Evolutionary conservation across 2,888 invertebrate genomes (phyloP).

Genomic region (Nephrotoma appendiculata): DNA sequence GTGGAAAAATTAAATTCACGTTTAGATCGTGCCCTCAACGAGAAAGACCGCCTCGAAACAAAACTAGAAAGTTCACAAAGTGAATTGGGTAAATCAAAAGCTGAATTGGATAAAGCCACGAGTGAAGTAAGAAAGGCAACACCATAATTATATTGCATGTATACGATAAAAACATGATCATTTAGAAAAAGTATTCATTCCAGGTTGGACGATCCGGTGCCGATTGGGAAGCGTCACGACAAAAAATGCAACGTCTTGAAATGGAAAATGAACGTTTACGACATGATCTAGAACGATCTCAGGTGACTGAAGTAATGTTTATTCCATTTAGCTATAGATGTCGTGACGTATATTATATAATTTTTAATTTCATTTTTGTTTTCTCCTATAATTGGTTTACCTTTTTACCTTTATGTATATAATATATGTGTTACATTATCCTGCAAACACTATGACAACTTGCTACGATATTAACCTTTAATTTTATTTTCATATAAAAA

Average conservation of each 20-base stretch:
- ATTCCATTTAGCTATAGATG: background rate
- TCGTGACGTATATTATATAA: background rate
- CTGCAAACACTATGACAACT: background rate
- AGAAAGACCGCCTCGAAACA: slow-evolving; percentile 80
- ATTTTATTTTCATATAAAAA: background rate
- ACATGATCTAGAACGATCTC: slow-evolving; percentile 71
- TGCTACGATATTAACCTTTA: background rate
- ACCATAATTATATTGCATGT: slow-evolving; percentile 18
- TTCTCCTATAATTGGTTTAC: background rate
- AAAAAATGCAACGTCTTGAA: slow-evolving; percentile 69
- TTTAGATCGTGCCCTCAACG: slow-evolving; percentile 75
- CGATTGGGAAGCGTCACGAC: slow-evolving; percentile 44
- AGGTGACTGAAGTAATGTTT: slow-evolving; percentile 26
- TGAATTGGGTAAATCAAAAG: slow-evolving; percentile 86
- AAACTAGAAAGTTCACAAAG: slow-evolving; percentile 87
- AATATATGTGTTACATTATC: background rate
- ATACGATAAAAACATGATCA: background rate
- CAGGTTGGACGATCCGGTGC: slow-evolving; percentile 62
- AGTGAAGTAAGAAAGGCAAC: slow-evolving; percentile 42
- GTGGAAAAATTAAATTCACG: slow-evolving; percentile 78
- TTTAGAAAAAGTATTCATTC: slow-evolving; percentile 5
- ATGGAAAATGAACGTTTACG: slow-evolving; percentile 80
- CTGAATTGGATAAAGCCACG: slow-evolving; percentile 81
- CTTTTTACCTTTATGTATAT: background rate
- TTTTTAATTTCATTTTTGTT: background rate